Evolutionary conservation across 2,797 vertebrate species (phyloP).

Genomic region (Oceanodroma leucorhoa): DNA sequence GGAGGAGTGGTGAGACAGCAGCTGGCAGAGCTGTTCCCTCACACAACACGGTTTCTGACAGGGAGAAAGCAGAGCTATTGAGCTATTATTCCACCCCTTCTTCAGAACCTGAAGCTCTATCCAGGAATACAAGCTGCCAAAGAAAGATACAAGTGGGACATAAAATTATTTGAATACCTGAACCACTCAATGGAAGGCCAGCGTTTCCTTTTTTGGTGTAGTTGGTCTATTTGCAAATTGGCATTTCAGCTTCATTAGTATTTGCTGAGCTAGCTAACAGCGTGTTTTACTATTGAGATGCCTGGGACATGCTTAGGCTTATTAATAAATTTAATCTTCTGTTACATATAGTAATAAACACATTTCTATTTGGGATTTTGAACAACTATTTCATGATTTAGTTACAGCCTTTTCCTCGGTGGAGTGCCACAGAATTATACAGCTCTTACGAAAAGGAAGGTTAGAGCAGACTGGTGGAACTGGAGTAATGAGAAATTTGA

Average conservation of each 20-base stretch:
- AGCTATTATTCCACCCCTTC: background rate
- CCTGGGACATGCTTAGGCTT: background rate
- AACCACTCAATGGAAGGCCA: background rate
- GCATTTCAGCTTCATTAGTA: background rate
- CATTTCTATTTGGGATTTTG: background rate
- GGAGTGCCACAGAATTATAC: background rate
- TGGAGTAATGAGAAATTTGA: background rate
- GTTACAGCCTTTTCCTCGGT: conserved; percentile 3
- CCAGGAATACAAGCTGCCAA: background rate
- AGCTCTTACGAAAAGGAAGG: background rate
- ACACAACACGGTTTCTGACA: background rate
- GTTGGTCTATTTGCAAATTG: background rate
- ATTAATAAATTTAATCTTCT: background rate
- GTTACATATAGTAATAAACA: background rate
- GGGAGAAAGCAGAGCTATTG: background rate
- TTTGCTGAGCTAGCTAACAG: background rate
- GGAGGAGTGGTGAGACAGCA: background rate
- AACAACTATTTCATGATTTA: background rate
- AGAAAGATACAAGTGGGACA: background rate
- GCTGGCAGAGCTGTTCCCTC: background rate
- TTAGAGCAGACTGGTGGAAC: background rate
- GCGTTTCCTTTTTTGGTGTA: background rate
- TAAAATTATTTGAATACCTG: background rate
- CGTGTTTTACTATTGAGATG: background rate
- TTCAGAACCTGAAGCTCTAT: background rate